Base-by-base conservation (phyloP, 2,888 invertebrate species). In the Antheraea yamamai region DNA sequence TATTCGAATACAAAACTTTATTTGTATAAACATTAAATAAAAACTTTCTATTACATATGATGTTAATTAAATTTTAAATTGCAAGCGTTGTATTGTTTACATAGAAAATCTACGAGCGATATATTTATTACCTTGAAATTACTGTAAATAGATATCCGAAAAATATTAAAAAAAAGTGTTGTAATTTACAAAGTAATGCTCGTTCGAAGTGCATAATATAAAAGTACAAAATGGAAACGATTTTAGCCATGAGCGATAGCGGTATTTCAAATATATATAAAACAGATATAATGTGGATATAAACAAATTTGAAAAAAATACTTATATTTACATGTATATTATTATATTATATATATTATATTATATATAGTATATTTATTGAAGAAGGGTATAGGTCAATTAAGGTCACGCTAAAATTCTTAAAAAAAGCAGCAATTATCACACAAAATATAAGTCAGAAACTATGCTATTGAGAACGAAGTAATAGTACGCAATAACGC, bases 131-230 rank as follows among this genome's bases (percentile, higher is more conserved):
- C 70, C 4, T 39, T 12, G n/a, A 70, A 70, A n/a, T 70, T 70
- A 80, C 77, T 77, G 76, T 75, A 75, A 75, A 72, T 76, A 76
- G 78, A 74, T 76, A 79, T 39, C 55, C 18, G 61, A 61, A 83
- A 83, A 82, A 80, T 80, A 79, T 80, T 79, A 77, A 77, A 78
- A 78, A 79, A 80, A 81, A 82, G 81, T 83, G 77, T 80, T 80
- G 81, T 81, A 85, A 83, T 85, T 81, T 79, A 80, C 78, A 83
- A 82, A 83, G 79, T 80, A 77, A 77, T 76, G 81, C 79, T 77
- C 78, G 80, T 78, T 79, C 77, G 78, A 80, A 81, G 77, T 77
- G 78, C 79, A 80, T 80, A 78, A 80, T 81, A 80, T 80, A 79
- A 79, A 80, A 79, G 80, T 73, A n/a, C 72, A 66, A 73, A 61